Evolutionary conservation across 1,140 invertebrate genomes (phyloP).

Genomic region (Camponotus floridanus): DNA sequence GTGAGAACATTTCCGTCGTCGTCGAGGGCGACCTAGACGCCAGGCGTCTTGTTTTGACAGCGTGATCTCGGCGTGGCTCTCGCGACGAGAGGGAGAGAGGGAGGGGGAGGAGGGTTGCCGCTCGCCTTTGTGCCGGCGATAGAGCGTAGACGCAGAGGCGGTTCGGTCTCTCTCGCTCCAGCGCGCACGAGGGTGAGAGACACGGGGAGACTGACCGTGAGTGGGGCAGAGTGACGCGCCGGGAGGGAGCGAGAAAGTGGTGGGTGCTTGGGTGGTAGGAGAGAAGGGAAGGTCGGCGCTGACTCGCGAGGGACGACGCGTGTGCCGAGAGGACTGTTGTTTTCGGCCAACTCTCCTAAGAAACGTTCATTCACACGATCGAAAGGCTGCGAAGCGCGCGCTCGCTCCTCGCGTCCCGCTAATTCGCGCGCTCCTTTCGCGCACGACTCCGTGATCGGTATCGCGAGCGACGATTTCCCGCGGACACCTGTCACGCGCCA

Average conservation of each 20-base stretch:
- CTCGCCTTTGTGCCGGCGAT: slow-evolving; percentile 64
- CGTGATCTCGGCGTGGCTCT: slow-evolving; percentile 46
- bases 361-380: slow-evolving; percentile 75
- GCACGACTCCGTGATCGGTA: slow-evolving; percentile 1
- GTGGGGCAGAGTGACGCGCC: slow-evolving; percentile 60
- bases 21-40: background rate
- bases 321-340: slow-evolving; percentile 74
- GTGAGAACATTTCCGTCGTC: slow-evolving; percentile 15
- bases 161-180: slow-evolving; percentile 40
- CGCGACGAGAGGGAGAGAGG: background rate
- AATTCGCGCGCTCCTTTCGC: background rate
- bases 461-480: slow-evolving; percentile 60
- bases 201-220: slow-evolving; percentile 66
- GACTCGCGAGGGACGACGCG: slow-evolving; percentile 74
- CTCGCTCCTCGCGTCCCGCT: background rate
- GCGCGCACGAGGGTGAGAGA: slow-evolving; percentile 65
- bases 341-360: slow-evolving; percentile 72
- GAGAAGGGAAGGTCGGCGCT: slow-evolving; percentile 71
- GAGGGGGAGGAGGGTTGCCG: slow-evolving; percentile 62
- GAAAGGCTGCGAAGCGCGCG: slow-evolving; percentile 54
- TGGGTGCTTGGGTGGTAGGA: slow-evolving; percentile 73
- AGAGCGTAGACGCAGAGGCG: slow-evolving; percentile 59
- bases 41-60: slow-evolving; percentile 55
- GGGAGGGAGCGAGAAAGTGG: slow-evolving; percentile 74
- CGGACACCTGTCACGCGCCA: slow-evolving; percentile 73